These are phyloP conservation scores for Xenopus tropicalis DNA, from an alignment of 2,113 vertebrate species.

Conservation along the genomic window DNA sequence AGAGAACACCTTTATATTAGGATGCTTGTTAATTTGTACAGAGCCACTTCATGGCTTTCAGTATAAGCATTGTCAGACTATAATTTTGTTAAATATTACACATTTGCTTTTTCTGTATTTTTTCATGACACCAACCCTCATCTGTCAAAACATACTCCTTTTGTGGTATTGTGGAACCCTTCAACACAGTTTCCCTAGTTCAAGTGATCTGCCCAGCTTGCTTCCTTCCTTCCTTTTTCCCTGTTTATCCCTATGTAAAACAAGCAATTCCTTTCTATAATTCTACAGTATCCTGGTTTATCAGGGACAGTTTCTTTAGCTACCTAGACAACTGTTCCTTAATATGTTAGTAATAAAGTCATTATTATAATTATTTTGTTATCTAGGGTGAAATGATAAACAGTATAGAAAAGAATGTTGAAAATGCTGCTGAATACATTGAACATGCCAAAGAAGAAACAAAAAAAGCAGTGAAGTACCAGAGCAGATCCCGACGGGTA, in stretches of 20 bases:
- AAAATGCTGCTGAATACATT: conserved; percentile 80
- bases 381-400: conserved; percentile 90
- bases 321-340: too few species aligned
- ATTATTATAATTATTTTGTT: background rate
- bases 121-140: background rate
- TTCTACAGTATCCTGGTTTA: background rate
- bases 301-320: background rate
- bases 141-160: background rate
- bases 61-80: too few species aligned
- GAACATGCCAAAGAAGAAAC: conserved; percentile 86
- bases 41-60: too few species aligned
- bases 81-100: too few species aligned
- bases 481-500: conserved; percentile 88
- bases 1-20: too few species aligned
- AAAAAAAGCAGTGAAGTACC: conserved; percentile 87
- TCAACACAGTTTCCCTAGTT: background rate
- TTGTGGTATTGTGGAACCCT: background rate
- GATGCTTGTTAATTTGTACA: too few species aligned
- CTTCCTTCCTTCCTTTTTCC: background rate
- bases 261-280: background rate
- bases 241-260: background rate
- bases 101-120: too few species aligned
- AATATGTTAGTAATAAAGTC: too few species aligned
- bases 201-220: background rate
- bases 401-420: conserved; percentile 89